A percentile compares a stretch with the other conserved stretches of the same genome.
These are phyloP conservation scores for Atractosteus spatula DNA, from an alignment of 2,113 vertebrate genomes.

Conservation along the genomic window DNA sequence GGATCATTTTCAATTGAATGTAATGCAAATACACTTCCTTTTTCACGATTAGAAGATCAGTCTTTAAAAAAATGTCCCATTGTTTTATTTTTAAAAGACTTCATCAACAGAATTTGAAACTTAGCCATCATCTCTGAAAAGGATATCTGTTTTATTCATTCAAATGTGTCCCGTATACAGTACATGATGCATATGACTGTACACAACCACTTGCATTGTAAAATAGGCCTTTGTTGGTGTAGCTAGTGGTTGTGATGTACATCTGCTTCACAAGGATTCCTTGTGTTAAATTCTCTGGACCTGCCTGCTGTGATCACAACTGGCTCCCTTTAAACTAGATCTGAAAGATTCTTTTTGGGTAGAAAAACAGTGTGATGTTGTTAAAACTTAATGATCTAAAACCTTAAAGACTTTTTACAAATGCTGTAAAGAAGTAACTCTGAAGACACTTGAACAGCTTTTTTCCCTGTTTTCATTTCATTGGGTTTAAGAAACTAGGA, in stretches of 20 bases:
- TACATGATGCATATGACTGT: constrained; percentile 51
- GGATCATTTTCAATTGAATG: no score
- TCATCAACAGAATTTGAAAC: no score
- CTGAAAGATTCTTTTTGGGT: constrained; percentile 39
- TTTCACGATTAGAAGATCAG: no score
- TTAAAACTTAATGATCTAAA: constrained; percentile 54
- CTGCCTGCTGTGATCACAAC: constrained; percentile 51
- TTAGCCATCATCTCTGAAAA: no score
- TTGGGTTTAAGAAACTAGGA: neutral
- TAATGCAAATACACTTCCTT: no score
- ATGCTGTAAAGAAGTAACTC: neutral
- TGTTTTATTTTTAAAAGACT: no score
- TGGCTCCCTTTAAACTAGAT: constrained; percentile 57
- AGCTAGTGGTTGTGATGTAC: constrained; percentile 26
- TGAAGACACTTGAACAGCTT: constrained; percentile 10
- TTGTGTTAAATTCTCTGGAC: constrained; percentile 56
- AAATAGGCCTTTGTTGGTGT: constrained; percentile 45
- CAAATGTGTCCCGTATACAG: constrained; percentile 55
- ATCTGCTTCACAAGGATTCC: constrained; percentile 55
- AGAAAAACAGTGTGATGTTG: constrained; percentile 36
- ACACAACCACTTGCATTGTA: constrained; percentile 43
- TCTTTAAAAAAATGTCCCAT: no score
- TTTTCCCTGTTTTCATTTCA: constrained; percentile 3
- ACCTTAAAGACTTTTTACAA: constrained; percentile 38
- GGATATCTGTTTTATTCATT: constrained; percentile 53